A percentile compares a stretch with the other conserved stretches of the same genome.
These are phyloP conservation scores for Eumerus sabulonum DNA, from an alignment of 2,888 invertebrate species.

Conservation along the genomic window DNA sequence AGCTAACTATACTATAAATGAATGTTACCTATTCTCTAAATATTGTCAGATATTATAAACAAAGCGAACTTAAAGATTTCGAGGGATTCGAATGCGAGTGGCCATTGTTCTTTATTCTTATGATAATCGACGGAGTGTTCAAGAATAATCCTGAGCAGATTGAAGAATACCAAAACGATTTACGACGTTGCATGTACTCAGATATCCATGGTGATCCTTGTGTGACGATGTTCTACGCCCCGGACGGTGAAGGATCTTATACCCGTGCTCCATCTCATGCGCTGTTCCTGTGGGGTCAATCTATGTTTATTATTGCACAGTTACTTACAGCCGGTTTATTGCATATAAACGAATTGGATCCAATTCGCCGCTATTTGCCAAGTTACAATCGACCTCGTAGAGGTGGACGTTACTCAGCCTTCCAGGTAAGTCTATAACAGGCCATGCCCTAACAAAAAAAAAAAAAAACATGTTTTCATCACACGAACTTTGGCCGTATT, in stretches of 20 bases:
- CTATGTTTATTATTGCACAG: constrained; percentile 96
- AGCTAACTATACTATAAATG: not conserved
- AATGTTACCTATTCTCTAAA: not conserved
- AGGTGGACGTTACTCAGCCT: constrained; percentile 96
- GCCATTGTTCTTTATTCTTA: constrained; percentile 96
- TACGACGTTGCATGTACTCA: constrained; percentile 89
- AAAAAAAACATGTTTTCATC: too few species aligned
- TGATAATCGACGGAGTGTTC: constrained; percentile 97
- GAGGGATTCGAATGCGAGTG: constrained; percentile 98
- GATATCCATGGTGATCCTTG: constrained; percentile 93
- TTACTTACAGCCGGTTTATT: constrained; percentile 92
- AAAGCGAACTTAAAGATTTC: constrained; percentile 96
- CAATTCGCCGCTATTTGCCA: constrained; percentile 95
- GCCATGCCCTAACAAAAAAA: too few species aligned
- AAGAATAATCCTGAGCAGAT: constrained; percentile 92
- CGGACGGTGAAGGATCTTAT: constrained; percentile 78
- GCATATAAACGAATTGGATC: constrained; percentile 97
- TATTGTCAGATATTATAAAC: constrained; percentile 87
- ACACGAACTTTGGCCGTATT: too few species aligned
- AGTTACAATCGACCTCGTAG: constrained; percentile 96
- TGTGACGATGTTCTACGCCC: constrained; percentile 92
- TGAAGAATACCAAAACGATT: constrained; percentile 92
- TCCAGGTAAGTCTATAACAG: constrained; percentile 86
- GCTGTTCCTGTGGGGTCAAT: constrained; percentile 96
- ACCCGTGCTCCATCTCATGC: constrained; percentile 79